Percentiles rank a stretch among this genome's conserved stretches.
Evolutionary conservation across 1,140 invertebrate species (phyloP).

Genomic region (Berghia stephanieae): DNA sequence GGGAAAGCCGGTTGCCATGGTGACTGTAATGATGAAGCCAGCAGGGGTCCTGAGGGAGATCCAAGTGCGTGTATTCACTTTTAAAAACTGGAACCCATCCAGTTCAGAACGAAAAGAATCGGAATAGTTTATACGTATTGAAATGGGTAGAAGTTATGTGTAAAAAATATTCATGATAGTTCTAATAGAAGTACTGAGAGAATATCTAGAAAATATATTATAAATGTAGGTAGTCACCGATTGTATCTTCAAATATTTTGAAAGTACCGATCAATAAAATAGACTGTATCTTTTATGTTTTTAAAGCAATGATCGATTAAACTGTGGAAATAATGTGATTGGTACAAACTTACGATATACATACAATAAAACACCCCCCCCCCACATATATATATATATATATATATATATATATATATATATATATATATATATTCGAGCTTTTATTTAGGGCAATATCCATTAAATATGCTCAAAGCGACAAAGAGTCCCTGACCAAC

Average conservation of each 20-base stretch:
- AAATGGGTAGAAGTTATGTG: not conserved
- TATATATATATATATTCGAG: too few species aligned
- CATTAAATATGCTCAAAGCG: too few species aligned
- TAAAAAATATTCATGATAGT: not conserved
- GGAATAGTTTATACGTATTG: not conserved
- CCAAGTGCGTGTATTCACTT: conserved; percentile 1
- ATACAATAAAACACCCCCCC: too few species aligned
- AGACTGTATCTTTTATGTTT: too few species aligned
- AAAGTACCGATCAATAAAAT: too few species aligned
- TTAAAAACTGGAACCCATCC: conserved; percentile 15
- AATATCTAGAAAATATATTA: not conserved
- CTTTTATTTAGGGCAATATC: too few species aligned
- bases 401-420: too few species aligned
- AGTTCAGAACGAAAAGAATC: not conserved
- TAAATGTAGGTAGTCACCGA: not conserved
- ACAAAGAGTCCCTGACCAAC: too few species aligned
- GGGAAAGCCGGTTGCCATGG: conserved; percentile 22
- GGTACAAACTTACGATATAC: too few species aligned
- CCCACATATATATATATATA: too few species aligned
- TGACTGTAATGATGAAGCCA: conserved; percentile 4
- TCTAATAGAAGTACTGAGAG: not conserved
- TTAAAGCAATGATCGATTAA: too few species aligned
- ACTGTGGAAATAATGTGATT: too few species aligned
- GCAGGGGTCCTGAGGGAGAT: conserved; percentile 8
- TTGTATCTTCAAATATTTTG: not conserved